Evolutionary conservation across 2,888 invertebrate genomes (phyloP).

Genomic region (Brenthis daphne): DNA sequence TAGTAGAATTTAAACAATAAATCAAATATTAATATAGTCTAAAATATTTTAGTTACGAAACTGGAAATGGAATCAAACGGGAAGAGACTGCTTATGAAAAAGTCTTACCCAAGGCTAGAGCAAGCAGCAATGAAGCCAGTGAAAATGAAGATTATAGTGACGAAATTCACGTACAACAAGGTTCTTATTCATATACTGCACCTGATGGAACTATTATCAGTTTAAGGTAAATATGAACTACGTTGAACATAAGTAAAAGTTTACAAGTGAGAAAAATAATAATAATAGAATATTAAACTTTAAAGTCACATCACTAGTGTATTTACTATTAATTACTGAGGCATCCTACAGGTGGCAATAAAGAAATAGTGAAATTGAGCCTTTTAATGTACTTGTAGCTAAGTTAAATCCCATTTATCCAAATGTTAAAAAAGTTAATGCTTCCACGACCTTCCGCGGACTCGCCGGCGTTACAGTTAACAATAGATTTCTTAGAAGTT

Average conservation of each 20-base stretch:
- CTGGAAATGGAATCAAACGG: conserved; percentile 89
- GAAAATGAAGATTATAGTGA: conserved; percentile 79
- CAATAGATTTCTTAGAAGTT: too few species aligned
- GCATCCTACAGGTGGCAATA: too few species aligned
- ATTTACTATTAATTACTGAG: background rate
- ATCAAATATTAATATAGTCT: background rate
- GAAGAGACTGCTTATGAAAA: conserved; percentile 88
- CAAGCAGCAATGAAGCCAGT: conserved; percentile 77
- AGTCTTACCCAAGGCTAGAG: conserved; percentile 73
- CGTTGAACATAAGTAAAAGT: too few species aligned
- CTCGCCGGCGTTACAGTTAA: too few species aligned
- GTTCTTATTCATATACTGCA: conserved; percentile 87
- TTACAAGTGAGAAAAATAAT: too few species aligned
- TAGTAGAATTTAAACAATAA: too few species aligned
- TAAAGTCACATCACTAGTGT: too few species aligned
- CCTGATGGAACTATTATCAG: conserved; percentile 86
- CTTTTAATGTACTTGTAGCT: too few species aligned
- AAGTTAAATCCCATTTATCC: too few species aligned
- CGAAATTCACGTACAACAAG: conserved; percentile 84
- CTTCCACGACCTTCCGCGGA: too few species aligned
- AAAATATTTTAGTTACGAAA: conserved; percentile 84
- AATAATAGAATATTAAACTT: too few species aligned
- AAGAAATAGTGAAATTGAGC: too few species aligned
- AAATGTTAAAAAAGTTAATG: background rate
- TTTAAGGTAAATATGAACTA: conserved; percentile 66